Evolutionary conservation across 1,140 invertebrate genomes (phyloP).

Genomic region (Trachymyrmex septentrionalis): DNA sequence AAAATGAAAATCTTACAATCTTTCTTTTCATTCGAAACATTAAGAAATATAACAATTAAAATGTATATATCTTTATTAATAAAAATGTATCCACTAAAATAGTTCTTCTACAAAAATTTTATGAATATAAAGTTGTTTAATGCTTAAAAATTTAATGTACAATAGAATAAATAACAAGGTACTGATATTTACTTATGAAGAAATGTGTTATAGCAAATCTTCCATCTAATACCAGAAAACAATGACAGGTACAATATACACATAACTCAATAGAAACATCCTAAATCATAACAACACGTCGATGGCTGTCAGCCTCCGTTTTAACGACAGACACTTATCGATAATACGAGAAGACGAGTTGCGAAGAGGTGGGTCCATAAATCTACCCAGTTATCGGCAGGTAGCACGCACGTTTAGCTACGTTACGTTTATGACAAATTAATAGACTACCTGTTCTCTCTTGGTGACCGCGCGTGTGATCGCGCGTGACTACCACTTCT

Average conservation of each 20-base stretch:
- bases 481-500: slow-evolving; percentile 7
- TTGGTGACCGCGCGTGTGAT: slow-evolving; percentile 3
- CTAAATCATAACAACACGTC: slow-evolving; percentile 35
- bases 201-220: too few relatives aligned
- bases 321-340: slow-evolving; percentile 53
- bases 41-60: too few relatives aligned
- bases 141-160: too few relatives aligned
- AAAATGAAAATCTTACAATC: too few relatives aligned
- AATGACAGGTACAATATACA: background rate
- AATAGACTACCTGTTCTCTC: slow-evolving; percentile 61
- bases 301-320: slow-evolving; percentile 11
- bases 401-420: slow-evolving; percentile 6
- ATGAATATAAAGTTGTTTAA: too few relatives aligned
- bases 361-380: slow-evolving; percentile 55
- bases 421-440: slow-evolving; percentile 70
- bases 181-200: too few relatives aligned
- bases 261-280: background rate
- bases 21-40: too few relatives aligned
- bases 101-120: too few relatives aligned
- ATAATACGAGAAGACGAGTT: slow-evolving; percentile 44
- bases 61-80: too few relatives aligned
- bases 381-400: slow-evolving; percentile 54
- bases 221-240: background rate
- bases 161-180: too few relatives aligned
- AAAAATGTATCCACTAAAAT: too few relatives aligned